Evolutionary conservation across 2,888 invertebrate genomes (phyloP).

Genomic region (Serrognathus titanus): DNA sequence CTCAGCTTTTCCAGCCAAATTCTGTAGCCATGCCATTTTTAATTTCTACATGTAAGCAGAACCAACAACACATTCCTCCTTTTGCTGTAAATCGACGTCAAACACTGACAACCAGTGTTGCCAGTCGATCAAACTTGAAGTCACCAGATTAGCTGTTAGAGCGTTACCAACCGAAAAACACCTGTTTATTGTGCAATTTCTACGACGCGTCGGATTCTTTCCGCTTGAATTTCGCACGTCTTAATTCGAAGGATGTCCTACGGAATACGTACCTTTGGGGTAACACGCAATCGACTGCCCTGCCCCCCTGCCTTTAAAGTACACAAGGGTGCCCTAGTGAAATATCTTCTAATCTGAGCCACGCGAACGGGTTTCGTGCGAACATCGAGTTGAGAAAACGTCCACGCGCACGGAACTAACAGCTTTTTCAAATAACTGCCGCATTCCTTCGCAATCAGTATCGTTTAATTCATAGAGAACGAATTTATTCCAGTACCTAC

Average conservation of each 20-base stretch:
- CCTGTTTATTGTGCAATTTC: no score
- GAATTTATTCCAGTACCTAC: no score
- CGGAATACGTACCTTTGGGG: conserved; percentile 96
- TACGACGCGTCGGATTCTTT: conserved; percentile 75
- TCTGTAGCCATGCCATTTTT: conserved; percentile 68
- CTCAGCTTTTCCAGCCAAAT: conserved; percentile 70
- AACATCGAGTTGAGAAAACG: conserved; percentile 69
- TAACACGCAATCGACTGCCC: conserved; percentile 95
- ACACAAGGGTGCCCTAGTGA: conserved; percentile 69
- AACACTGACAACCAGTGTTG: no score
- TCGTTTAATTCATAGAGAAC: no score
- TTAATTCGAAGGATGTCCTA: conserved; percentile 86
- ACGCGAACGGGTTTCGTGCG: conserved; percentile 78
- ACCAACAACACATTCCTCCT: no score
- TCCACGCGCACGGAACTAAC: conserved; percentile 55
- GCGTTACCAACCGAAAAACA: no score
- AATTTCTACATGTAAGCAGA: not conserved
- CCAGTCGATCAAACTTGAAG: no score
- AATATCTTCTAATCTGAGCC: conserved; percentile 62
- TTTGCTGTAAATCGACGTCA: no score
- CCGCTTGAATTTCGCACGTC: conserved; percentile 92
- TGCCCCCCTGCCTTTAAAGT: no score
- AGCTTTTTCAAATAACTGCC: no score
- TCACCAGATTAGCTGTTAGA: no score
- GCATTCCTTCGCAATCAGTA: no score